Conservation (phyloP, 2,113 vertebrate species). For the Burhinus bistriatus region DNA sequence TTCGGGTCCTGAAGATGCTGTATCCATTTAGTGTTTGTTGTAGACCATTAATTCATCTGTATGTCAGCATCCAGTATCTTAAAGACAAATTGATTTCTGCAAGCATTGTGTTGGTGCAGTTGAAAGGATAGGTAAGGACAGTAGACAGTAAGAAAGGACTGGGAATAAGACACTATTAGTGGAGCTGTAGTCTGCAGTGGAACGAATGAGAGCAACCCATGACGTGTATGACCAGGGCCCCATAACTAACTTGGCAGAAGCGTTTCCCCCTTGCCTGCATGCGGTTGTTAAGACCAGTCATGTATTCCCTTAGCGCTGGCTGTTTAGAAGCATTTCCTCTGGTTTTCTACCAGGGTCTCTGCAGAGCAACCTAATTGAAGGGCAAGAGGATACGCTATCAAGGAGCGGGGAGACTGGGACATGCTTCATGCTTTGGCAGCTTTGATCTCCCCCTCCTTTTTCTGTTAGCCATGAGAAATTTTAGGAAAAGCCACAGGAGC, state of each 20-base stretch:
- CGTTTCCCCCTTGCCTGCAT: neutral
- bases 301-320: neutral
- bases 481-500: neutral
- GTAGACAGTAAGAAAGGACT: neutral
- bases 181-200: neutral
- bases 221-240: neutral
- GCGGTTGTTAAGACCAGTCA: neutral
- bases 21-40: constrained; percentile 16
- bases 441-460: neutral
- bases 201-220: neutral
- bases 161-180: neutral
- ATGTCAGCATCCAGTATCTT: constrained; percentile 27
- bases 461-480: neutral
- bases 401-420: neutral
- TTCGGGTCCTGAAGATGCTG: neutral
- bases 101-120: constrained; percentile 7
- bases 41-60: constrained; percentile 7
- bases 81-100: constrained; percentile 44
- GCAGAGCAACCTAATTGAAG: neutral
- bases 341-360: neutral
- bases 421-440: neutral
- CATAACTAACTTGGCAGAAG: neutral
- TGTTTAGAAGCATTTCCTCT: neutral
- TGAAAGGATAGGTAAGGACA: neutral
- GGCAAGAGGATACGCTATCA: too few relatives aligned